A percentile compares a stretch with the other conserved stretches of the same genome.
phyloP scores from a whole-genome alignment of 2,797 vertebrate genomes.

The Pseudotriccus pelzelni region DNA sequence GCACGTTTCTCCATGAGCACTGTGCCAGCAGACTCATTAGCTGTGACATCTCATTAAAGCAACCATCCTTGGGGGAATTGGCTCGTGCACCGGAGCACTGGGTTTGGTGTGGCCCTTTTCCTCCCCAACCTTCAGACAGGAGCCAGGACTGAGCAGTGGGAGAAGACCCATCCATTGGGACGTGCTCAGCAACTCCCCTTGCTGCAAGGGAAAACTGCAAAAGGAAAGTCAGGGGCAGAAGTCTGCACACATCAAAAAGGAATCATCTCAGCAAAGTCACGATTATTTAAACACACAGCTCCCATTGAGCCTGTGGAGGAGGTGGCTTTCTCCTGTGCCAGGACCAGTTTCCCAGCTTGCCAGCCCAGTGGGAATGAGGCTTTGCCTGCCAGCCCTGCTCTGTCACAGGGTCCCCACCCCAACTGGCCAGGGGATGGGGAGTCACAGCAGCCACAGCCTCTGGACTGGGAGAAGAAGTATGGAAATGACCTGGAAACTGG shows the following conservation, averaged over 20 bases:
- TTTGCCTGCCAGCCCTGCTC: background rate
- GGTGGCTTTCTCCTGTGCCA: background rate
- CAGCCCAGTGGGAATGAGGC: background rate
- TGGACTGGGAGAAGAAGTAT: background rate
- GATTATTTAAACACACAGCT: background rate
- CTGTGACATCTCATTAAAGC: constrained; percentile 21
- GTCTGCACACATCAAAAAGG: constrained; percentile 33
- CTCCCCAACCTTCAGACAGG: background rate
- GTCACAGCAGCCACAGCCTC: background rate
- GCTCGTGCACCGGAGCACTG: background rate
- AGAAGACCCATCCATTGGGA: background rate
- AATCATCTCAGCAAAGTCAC: background rate
- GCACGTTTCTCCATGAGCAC: background rate
- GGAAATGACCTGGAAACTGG: background rate
- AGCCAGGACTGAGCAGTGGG: background rate
- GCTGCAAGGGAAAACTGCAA: background rate
- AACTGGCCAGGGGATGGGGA: background rate
- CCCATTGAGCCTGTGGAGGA: background rate
- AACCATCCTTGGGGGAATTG: background rate
- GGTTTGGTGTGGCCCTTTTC: background rate
- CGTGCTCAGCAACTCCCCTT: accelerated
- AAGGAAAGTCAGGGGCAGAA: background rate
- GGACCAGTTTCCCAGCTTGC: background rate
- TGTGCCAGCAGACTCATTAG: constrained; percentile 15
- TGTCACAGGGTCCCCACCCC: background rate